Conservation (phyloP, 2,797 vertebrate species). For the Steatocranus sp. region DNA sequence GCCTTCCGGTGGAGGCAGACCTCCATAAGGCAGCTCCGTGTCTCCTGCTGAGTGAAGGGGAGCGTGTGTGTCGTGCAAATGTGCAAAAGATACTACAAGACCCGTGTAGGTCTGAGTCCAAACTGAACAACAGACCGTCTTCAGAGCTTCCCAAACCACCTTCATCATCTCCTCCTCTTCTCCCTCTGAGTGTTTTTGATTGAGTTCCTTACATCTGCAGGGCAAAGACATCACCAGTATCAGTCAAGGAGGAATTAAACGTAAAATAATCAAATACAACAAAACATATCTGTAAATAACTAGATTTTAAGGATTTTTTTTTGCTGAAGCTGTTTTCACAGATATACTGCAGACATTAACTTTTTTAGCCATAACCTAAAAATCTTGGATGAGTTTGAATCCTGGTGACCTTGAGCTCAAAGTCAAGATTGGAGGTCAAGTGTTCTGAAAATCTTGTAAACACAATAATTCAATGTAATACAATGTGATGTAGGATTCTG, state of each 20-base stretch:
- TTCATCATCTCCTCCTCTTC: background rate
- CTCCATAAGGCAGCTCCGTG: background rate
- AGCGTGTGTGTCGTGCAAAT: slow-evolving; percentile 21
- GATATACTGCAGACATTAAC: background rate
- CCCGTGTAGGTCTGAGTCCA: slow-evolving; percentile 1
- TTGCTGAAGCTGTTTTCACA: background rate
- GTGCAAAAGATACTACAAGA: slow-evolving; percentile 47
- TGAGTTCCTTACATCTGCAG: slow-evolving; percentile 30
- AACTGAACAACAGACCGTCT: background rate
- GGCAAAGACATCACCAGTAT: background rate
- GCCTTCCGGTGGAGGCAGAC: background rate
- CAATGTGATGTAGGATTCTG: rapidly evolving
- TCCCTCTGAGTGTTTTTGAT: slow-evolving; percentile 10
- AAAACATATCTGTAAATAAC: background rate
- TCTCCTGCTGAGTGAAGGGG: slow-evolving; percentile 12
- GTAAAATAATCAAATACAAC: background rate
- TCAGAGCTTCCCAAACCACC: background rate
- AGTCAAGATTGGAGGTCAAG: background rate
- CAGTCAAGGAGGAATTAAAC: background rate
- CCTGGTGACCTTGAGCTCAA: background rate
- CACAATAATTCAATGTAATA: background rate
- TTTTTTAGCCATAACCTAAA: background rate
- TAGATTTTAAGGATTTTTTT: background rate
- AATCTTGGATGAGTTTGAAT: background rate
- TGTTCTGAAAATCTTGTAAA: background rate